A percentile compares a stretch with the other conserved stretches of the same genome.
phyloP scores from a whole-genome alignment of 2,888 invertebrate genomes.

The Apodemia mormo region DNA sequence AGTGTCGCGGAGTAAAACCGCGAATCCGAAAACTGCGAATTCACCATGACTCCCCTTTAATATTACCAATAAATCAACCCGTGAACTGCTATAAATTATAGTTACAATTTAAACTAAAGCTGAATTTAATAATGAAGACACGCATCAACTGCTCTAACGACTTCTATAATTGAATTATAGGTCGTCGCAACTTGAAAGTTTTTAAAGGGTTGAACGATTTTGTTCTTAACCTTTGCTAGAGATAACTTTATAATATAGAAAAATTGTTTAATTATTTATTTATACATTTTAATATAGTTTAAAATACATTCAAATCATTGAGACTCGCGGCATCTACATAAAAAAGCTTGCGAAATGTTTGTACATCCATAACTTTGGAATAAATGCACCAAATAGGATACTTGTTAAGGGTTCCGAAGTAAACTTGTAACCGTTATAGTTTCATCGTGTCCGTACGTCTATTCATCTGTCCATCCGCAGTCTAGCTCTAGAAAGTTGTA shows the following conservation, averaged over 20 bases:
- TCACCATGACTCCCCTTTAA: slow-evolving; percentile 58
- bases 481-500: too few relatives aligned
- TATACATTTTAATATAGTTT: neutral
- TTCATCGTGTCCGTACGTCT: too few relatives aligned
- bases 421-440: too few relatives aligned
- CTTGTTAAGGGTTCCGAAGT: too few relatives aligned
- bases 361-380: too few relatives aligned
- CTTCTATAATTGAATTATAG: slow-evolving; percentile 70
- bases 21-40: slow-evolving; percentile 54
- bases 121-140: slow-evolving; percentile 73
- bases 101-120: slow-evolving; percentile 74
- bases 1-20: slow-evolving; percentile 42
- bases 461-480: too few relatives aligned
- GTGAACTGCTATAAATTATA: slow-evolving; percentile 62
- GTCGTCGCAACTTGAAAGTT: slow-evolving; percentile 44
- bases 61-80: slow-evolving; percentile 59
- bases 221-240: slow-evolving; percentile 40
- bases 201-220: slow-evolving; percentile 61
- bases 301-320: neutral
- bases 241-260: slow-evolving; percentile 3
- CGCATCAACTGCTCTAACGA: slow-evolving; percentile 76
- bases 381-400: too few relatives aligned
- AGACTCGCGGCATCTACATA: too few relatives aligned
- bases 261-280: neutral
- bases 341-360: too few relatives aligned